Base-by-base conservation (phyloP, 2,113 vertebrate genomes). In the Pedionomus torquatus region DNA sequence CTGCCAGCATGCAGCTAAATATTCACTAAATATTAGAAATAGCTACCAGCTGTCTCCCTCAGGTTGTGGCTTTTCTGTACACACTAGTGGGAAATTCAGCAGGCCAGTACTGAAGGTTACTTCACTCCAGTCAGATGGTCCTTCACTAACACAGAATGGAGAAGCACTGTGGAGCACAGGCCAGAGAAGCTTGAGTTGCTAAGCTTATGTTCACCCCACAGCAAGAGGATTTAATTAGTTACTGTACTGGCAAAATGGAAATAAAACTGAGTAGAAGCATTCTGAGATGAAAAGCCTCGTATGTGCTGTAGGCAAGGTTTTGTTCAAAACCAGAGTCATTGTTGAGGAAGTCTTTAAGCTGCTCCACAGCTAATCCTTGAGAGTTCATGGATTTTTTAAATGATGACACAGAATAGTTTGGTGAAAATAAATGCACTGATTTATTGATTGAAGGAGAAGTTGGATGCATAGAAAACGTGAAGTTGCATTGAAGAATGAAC, bases 311-410 rank as follows among this genome's bases (percentile, higher is more conserved):
- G 44, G n/a, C 37, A 49, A 0, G 15, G 51, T 12, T 83, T 66
- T 74, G n/a, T 46, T 74, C n/a, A 58, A n/a, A 92, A 46, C 57
- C 55, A 1, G 14, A 24, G 49, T 21, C 60, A 26, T 3, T 0
- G 0, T 1, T 78, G 71, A 68, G 19, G 8, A 95, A 75, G 37
- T 24, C 51, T 66, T 66, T 70, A 61, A 39, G 30, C 49, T 37
- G 28, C 55, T 90, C 80, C 4, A 3, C 68, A 86, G 58, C 16
- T 54, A 16, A n/a, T 87, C 41, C 83, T 78, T 78, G 60, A 81
- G 83, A 83, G 90, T 63, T 41, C 58, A 88, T 20, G 55, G 57
- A 57, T 54, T 92, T 89, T 87, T 87, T 90, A 5, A 74, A 90
- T 41, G 46, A 93, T 48, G 25, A 78, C 46, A 80, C 37, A 39